Evolutionary conservation across 1,140 invertebrate genomes (phyloP), one percentile per base, ranked within the genome.

Genomic region (Drosophila parabipectinata): DNA sequence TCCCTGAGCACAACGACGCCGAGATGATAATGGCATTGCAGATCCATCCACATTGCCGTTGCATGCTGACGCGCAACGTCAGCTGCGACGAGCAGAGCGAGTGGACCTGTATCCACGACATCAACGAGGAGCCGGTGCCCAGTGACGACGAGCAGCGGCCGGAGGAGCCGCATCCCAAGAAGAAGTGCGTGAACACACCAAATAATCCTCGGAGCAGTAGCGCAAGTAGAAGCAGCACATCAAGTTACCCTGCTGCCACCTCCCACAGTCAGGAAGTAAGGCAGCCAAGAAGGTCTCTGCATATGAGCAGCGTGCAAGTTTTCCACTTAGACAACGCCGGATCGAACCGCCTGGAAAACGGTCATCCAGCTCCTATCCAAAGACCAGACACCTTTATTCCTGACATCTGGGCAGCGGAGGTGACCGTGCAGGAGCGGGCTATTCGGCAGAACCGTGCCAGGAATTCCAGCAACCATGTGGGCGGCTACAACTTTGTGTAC

Each of bases 21-120:
- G 96, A 98, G 92, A 96, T 97, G 55, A 97, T 98, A 75, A 96
- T 96, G 73, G 97, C 97, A 14, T 92, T 98, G 45, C 96, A 95
- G 93, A 95, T 99, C 69, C 97, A 99, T 93, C 98, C 98, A 4
- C 95, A 97, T 84, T 97, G 97, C 2, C 98, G 97, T 96, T 97
- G 96, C 92, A 96, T 96, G 9, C 91, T 98, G 24, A 97, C 97
- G 30, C 94, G 97, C 63, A 98, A 98, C 92, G 96, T 97, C 18
- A 97, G 95, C 77, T 94, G 94, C 67, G 95, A 97, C 85, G 97
- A 98, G 89, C 95, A 94, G 77, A 96, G 96, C 47, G 97, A 98
- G 95, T 98, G 97, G 97, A 98, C 97, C 2, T 98, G 97, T 91
- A 95, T 98, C 21, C 98, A 98, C 92, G 97, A 98, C 90, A 98